Conservation (phyloP, 1,140 invertebrate genomes). For the Amyelois transitella region DNA sequence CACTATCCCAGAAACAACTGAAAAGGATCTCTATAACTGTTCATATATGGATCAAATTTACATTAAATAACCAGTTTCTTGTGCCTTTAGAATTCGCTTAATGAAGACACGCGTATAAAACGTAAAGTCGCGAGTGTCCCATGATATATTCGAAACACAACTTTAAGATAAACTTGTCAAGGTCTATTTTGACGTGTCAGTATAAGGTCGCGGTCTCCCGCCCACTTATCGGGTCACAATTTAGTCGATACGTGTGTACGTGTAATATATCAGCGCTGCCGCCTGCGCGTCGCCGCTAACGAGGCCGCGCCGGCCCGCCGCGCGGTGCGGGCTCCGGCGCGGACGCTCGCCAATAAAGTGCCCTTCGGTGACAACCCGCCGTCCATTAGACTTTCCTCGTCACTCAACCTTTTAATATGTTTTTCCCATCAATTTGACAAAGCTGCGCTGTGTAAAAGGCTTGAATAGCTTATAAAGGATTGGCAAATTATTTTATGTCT, state of each 20-base stretch:
- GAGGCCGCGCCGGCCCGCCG: slow-evolving; percentile 9
- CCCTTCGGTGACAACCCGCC: background rate
- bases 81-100: background rate
- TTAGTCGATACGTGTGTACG: slow-evolving; percentile 55
- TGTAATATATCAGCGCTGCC: slow-evolving; percentile 53
- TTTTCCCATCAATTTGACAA: too few species aligned
- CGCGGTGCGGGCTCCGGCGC: slow-evolving; percentile 14
- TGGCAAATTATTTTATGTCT: too few species aligned
- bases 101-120: background rate
- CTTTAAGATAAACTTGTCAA: background rate
- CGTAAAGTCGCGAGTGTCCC: background rate
- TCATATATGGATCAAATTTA: background rate
- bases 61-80: background rate
- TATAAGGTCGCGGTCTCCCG: slow-evolving; percentile 25
- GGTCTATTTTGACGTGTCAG: background rate
- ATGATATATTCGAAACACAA: background rate
- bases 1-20: background rate
- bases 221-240: slow-evolving; percentile 64
- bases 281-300: slow-evolving; percentile 11
- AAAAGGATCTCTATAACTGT: slow-evolving; percentile 7
- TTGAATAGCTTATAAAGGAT: too few species aligned
- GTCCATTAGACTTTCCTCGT: too few species aligned
- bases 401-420: too few species aligned
- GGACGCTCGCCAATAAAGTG: background rate
- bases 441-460: too few species aligned